These are phyloP conservation scores for Rhinoraja longicauda DNA, from an alignment of 2,797 vertebrate genomes.

Conservation along the genomic window DNA sequence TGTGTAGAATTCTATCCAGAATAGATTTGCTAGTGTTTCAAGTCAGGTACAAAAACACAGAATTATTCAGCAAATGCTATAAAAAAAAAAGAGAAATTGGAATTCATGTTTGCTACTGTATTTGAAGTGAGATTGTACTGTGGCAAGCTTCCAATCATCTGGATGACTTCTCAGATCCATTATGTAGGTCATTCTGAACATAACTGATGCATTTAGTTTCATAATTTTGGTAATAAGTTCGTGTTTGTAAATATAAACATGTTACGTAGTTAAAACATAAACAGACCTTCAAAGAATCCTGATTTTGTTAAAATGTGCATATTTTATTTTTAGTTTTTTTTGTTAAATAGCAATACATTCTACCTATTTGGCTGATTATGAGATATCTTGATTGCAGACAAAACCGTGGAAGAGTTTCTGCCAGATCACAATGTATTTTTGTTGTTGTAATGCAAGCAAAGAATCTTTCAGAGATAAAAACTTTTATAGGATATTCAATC, in stretches of 20 bases:
- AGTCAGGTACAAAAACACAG: background rate
- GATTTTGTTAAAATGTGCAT: background rate
- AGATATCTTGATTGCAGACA: background rate
- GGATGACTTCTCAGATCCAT: background rate
- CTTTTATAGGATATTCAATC: background rate
- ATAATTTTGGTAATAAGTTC: background rate
- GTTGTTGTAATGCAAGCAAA: background rate
- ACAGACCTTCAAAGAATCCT: background rate
- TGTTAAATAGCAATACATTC: background rate
- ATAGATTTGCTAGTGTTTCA: background rate
- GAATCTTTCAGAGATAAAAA: background rate
- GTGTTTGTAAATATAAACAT: background rate
- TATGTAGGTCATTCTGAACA: background rate
- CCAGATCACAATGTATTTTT: background rate
- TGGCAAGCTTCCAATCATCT: background rate
- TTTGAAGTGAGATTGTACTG: background rate
- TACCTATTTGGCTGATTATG: background rate
- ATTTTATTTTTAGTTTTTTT: background rate
- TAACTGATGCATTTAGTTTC: background rate
- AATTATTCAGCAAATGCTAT: background rate
- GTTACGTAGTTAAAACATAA: background rate
- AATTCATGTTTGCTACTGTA: background rate
- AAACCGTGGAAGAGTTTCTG: background rate
- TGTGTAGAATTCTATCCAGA: background rate
- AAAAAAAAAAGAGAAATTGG: background rate